These are phyloP conservation scores for Aurelia coerulea DNA, from an alignment of 30 jellyfish, hydroid and myxozoan genomes.

Conservation along the genomic window DNA sequence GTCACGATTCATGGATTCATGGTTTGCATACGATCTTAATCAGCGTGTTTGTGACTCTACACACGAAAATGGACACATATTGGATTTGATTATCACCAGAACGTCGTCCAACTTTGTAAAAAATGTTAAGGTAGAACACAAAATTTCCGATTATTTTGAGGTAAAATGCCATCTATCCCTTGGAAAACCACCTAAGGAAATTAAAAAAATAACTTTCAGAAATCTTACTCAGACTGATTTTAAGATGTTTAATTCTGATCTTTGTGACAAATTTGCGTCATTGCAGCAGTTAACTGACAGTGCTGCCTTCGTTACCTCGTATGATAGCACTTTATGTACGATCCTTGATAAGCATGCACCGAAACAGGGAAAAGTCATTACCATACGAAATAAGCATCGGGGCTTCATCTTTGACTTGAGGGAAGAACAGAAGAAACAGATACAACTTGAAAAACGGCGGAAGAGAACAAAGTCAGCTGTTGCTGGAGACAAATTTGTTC, in stretches of 20 bases:
- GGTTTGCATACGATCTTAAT: slow-evolving; percentile 24
- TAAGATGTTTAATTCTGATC: slow-evolving; percentile 30
- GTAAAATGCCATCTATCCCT: slow-evolving; percentile 39
- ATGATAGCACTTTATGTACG: slow-evolving; percentile 39
- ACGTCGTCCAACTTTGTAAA: slow-evolving; percentile 26
- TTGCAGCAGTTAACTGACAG: slow-evolving; percentile 16
- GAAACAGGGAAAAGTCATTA: slow-evolving; percentile 23
- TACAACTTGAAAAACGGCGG: slow-evolving; percentile 47
- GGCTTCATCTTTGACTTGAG: slow-evolving; percentile 31
- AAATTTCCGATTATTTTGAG: slow-evolving; percentile 54
- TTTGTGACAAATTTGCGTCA: slow-evolving; percentile 3
- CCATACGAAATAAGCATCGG: slow-evolving; percentile 30
- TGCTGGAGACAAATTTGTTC: slow-evolving; percentile 23
- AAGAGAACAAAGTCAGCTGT: slow-evolving; percentile 42
- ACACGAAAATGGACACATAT: slow-evolving; percentile 40
- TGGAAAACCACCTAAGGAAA: slow-evolving; percentile 23
- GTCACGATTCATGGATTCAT: slow-evolving; percentile 15
- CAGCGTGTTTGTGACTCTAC: slow-evolving; percentile 55
- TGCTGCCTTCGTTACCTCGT: slow-evolving; percentile 30
- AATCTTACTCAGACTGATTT: slow-evolving; percentile 58
- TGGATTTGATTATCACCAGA: slow-evolving; percentile 63
- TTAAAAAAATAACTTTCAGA: slow-evolving; percentile 39
- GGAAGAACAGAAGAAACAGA: slow-evolving; percentile 47
- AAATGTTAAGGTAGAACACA: slow-evolving; percentile 16
- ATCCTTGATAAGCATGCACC: slow-evolving; percentile 64